Conservation (phyloP, 2,888 invertebrate genomes). For the Agrotis ipsilon region DNA sequence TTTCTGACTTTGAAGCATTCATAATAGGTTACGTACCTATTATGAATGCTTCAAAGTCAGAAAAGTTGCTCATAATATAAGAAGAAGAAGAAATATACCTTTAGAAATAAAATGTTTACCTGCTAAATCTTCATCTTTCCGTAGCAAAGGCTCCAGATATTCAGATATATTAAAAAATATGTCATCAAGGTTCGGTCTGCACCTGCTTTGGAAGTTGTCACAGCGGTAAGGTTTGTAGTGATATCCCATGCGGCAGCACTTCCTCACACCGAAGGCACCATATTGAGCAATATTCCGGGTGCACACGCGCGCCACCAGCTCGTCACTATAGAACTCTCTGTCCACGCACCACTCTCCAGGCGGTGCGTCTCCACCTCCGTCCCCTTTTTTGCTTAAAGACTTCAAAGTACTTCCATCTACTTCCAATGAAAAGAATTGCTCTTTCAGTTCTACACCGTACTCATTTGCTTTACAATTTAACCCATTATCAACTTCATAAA, state of each 20-base stretch:
- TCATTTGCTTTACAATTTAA: conserved; percentile 81
- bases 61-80: background rate
- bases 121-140: conserved; percentile 65
- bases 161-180: conserved; percentile 77
- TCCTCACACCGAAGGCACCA: conserved; percentile 85
- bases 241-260: conserved; percentile 90
- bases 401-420: conserved; percentile 77
- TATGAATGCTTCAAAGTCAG: too few relatives aligned
- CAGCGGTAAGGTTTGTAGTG: conserved; percentile 82
- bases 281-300: conserved; percentile 76
- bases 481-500: conserved; percentile 80
- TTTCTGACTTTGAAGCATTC: background rate
- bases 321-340: conserved; percentile 67
- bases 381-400: conserved; percentile 66
- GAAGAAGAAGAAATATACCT: too few relatives aligned
- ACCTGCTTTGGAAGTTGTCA: conserved; percentile 75
- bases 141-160: conserved; percentile 78
- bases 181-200: conserved; percentile 77
- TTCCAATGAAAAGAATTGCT: conserved; percentile 73
- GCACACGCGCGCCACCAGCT: conserved; percentile 82
- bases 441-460: conserved; percentile 79
- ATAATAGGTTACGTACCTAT: too few relatives aligned
- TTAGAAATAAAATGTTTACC: conserved; percentile 68
- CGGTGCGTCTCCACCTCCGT: conserved; percentile 62
- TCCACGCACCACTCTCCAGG: conserved; percentile 87